phyloP scores from a whole-genome alignment of 2,113 vertebrate species.

The Pycnonotus jocosus region DNA sequence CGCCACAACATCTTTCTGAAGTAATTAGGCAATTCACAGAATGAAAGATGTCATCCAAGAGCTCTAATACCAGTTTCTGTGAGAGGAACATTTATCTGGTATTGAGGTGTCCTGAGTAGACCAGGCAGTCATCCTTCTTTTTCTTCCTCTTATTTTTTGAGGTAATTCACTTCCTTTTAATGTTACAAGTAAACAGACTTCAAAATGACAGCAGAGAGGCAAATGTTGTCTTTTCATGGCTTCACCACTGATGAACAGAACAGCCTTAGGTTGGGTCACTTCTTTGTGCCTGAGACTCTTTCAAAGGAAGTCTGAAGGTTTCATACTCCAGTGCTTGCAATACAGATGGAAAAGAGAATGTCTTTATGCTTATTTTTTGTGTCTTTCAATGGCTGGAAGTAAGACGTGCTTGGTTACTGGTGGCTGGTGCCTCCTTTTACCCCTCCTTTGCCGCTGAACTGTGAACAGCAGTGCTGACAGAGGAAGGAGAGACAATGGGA shows the following conservation, averaged over 20 bases:
- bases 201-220: not conserved
- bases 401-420: not conserved
- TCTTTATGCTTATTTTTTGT: not conserved
- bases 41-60: not conserved
- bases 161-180: slow-evolving; percentile 5
- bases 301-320: not conserved
- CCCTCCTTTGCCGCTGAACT: not conserved
- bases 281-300: not conserved
- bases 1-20: not conserved
- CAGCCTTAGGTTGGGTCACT: not conserved
- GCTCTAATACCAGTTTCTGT: not conserved
- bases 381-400: not conserved
- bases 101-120: not conserved
- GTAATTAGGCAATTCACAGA: slow-evolving; percentile 29
- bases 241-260: not conserved
- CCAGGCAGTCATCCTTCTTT: not conserved
- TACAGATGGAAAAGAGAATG: not conserved
- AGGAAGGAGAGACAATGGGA: not conserved
- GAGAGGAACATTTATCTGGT: not conserved
- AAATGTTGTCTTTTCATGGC: not conserved
- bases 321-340: not conserved
- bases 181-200: not conserved
- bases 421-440: not conserved
- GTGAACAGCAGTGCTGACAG: accelerated
- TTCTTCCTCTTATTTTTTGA: not conserved